Evolutionary conservation across 2,888 invertebrate species (phyloP).

Genomic region (Orthonychiurus folsomi): DNA sequence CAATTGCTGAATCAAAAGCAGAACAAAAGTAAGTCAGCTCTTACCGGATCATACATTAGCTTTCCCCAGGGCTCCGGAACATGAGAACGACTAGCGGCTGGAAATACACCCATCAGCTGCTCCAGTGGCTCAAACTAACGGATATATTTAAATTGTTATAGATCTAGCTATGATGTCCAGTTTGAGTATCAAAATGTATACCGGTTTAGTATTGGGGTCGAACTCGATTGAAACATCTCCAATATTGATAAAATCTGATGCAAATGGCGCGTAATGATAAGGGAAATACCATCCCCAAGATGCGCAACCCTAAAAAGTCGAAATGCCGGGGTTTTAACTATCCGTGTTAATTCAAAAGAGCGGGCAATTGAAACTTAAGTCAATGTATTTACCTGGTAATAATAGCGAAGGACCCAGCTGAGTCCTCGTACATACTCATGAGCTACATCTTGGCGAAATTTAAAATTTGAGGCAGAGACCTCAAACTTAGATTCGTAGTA

Average conservation of each 20-base stretch:
- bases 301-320: constrained; percentile 67
- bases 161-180: not conserved
- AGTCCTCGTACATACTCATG: constrained; percentile 90
- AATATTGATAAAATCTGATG: constrained; percentile 93
- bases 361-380: constrained; percentile 2
- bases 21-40: too few species aligned
- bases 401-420: constrained; percentile 96
- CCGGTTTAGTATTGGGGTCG: constrained; percentile 77
- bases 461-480: constrained; percentile 61
- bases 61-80: constrained; percentile 87
- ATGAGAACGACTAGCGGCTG: constrained; percentile 89
- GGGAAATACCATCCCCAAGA: constrained; percentile 99
- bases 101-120: constrained; percentile 99
- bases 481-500: constrained; percentile 95
- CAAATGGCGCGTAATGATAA: constrained; percentile 99
- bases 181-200: constrained; percentile 42
- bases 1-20: not conserved
- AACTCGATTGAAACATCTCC: constrained; percentile 77
- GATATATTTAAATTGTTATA: constrained; percentile 20
- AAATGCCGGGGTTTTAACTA: not conserved
- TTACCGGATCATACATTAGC: constrained; percentile 84
- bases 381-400: constrained; percentile 63
- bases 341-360: too few species aligned
- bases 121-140: constrained; percentile 87
- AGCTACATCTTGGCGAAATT: constrained; percentile 84